phyloP scores from a whole-genome alignment of 2,113 vertebrate species.

The Anolis carolinensis region DNA sequence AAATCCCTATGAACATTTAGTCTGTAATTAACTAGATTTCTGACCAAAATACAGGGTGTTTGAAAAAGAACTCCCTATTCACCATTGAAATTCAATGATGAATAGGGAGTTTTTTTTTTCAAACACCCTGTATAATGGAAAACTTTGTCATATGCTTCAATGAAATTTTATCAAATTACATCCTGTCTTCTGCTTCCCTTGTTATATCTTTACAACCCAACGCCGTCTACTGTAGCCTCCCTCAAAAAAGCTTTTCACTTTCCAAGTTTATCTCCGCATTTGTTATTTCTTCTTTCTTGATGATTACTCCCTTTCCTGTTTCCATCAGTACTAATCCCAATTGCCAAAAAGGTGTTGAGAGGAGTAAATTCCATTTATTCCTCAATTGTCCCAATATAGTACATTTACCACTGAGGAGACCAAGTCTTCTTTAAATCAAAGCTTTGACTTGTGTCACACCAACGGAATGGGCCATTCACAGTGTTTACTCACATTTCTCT shows the following conservation, averaged over 20 bases:
- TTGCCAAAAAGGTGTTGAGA: not conserved
- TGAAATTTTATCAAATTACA: not conserved
- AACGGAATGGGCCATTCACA: not conserved
- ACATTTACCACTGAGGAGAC: not conserved
- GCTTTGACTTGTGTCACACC: not conserved
- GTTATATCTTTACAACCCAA: not conserved
- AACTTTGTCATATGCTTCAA: not conserved
- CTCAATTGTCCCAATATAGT: not conserved
- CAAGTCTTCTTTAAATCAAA: not conserved
- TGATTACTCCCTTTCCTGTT: not conserved
- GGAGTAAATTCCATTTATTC: not conserved
- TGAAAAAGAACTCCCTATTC: no score
- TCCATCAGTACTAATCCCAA: not conserved
- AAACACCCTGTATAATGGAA: no score
- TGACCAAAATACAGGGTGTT: slow-evolving; percentile 10
- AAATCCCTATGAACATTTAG: not conserved
- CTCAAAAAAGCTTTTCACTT: no score
- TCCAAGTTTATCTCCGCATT: not conserved
- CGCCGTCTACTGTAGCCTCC: not conserved
- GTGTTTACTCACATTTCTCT: not conserved
- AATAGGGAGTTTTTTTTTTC: no score
- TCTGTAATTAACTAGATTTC: not conserved
- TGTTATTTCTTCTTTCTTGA: not conserved
- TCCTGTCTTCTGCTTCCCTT: not conserved
- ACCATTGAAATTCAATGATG: no score